Evolutionary conservation across 2,113 vertebrate species (phyloP), one percentile per base, ranked within the genome.

Genomic region (Crotalus helleri): DNA sequence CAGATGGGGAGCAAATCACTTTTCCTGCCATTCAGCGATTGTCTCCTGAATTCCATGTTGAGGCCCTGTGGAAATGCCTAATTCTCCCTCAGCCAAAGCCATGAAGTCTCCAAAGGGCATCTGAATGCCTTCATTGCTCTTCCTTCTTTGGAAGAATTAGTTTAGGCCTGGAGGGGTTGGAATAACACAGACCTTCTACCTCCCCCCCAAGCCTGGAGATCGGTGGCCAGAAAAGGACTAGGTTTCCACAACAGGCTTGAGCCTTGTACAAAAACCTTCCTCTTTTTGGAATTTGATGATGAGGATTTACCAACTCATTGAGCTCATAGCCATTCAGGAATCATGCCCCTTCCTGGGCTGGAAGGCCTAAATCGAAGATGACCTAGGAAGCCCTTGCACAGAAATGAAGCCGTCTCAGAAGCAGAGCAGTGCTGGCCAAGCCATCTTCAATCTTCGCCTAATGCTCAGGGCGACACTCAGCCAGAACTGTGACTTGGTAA

Each of bases 401-500:
- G 94, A 49, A 89, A 94, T 95, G 95, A 94, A 96, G 94, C 87
- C 94, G 91, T 64, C 92, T 44, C 58, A 61, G 69, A 57, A 39
- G 64, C 88, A 93, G 64, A 0, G 94, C 0, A 8, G 90, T 92
- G 93, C 26, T 55, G 21, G 8, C 64, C 85, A 95, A 95, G 96
- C 94, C 92, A 93, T 94, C 93, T 96, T 58, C 39, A 87, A 91
- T 95, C 33, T 94, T 49, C 19, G 96, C 94, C 95, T 95, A 93
- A 92, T 96, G 95, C 91, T 89, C 96, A 26, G 96, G 97, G 96
- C 97, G 95, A 97, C 96, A 97, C 97, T 97, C 96, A 97, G 94
- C 94, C 57, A 97, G 97, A 97, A 95, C 95, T 97, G 97, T 97
- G 93, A 90, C 97, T 98, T 74, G 93, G 97, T 95, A 94, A 97